phyloP scores from a whole-genome alignment of 1,140 invertebrate genomes.

The Arctopsyche grandis region DNA sequence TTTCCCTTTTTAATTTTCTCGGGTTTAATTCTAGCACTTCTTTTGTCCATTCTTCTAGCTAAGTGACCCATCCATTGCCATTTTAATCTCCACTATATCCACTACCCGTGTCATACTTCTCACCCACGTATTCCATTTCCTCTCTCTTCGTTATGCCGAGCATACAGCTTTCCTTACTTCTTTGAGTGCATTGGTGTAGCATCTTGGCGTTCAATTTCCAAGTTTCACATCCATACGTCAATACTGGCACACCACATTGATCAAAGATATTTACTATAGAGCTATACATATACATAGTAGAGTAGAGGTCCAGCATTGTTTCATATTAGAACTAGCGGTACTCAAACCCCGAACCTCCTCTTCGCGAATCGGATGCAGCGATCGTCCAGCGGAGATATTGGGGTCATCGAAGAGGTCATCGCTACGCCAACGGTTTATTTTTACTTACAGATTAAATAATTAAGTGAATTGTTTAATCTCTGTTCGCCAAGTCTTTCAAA shows the following conservation, averaged over 20 bases:
- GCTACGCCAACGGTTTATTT: neutral
- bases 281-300: neutral
- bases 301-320: neutral
- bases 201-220: too few relatives aligned
- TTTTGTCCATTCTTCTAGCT: too few relatives aligned
- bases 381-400: neutral
- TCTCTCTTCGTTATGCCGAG: too few relatives aligned
- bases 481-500: neutral
- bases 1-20: too few relatives aligned
- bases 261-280: too few relatives aligned
- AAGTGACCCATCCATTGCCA: too few relatives aligned
- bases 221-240: neutral
- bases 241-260: neutral
- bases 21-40: too few relatives aligned
- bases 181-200: too few relatives aligned
- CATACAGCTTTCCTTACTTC: too few relatives aligned
- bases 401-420: slow-evolving; percentile 16
- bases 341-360: neutral
- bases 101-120: too few relatives aligned
- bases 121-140: too few relatives aligned
- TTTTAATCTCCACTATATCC: too few relatives aligned
- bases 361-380: slow-evolving; percentile 17
- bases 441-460: neutral
- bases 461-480: neutral
- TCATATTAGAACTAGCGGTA: slow-evolving; percentile 11